These are phyloP conservation scores for Zonitis immaculata DNA, from an alignment of 2,888 invertebrate species.

Conservation along the genomic window DNA sequence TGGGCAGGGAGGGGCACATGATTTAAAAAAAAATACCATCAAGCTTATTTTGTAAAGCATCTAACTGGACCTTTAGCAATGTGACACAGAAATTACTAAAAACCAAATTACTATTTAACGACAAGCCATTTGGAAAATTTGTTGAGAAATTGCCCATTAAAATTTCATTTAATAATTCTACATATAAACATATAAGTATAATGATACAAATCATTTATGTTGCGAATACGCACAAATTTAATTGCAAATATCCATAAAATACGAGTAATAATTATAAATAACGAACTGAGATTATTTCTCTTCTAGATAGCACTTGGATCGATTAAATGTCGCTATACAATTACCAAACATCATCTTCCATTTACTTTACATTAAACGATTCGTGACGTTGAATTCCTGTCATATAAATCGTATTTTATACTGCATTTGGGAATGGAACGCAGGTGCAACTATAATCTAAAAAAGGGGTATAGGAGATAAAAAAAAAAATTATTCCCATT, in stretches of 20 bases:
- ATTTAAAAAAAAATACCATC: too few species aligned
- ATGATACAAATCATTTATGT: background rate
- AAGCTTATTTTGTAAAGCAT: slow-evolving; percentile 13
- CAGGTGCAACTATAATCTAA: slow-evolving; percentile 14
- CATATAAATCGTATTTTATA: slow-evolving; percentile 19
- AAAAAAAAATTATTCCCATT: too few species aligned
- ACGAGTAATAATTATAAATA: background rate
- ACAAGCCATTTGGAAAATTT: background rate
- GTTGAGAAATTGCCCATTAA: background rate
- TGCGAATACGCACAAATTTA: too few species aligned
- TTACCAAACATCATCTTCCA: slow-evolving; percentile 22
- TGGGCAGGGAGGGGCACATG: too few species aligned
- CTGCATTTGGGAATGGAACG: slow-evolving; percentile 16
- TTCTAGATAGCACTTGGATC: background rate
- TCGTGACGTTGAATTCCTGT: slow-evolving; percentile 21
- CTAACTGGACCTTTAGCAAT: background rate
- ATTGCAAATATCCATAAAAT: background rate
- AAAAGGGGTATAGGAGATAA: too few species aligned
- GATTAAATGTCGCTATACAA: slow-evolving; percentile 4
- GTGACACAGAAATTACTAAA: background rate
- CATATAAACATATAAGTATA: too few species aligned
- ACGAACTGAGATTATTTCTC: background rate
- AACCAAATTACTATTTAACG: background rate
- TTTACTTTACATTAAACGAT: slow-evolving; percentile 26
- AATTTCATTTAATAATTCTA: background rate